phyloP scores from a whole-genome alignment of 1,140 invertebrate species.

The Bombus cullumanus region DNA sequence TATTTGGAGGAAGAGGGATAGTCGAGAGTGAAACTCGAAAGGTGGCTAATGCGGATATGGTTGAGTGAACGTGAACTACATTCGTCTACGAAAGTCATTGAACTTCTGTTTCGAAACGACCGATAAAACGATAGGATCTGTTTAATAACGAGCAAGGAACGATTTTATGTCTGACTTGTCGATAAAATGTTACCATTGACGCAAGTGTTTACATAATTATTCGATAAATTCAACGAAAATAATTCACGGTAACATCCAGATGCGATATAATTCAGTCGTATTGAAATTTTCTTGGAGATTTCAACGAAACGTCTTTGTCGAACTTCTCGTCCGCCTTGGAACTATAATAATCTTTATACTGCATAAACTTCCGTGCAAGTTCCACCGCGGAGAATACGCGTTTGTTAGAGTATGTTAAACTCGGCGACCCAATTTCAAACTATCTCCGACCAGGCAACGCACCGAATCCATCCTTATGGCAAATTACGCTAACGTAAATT shows the following conservation, averaged over 20 bases:
- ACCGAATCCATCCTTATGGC: neutral
- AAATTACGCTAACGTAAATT: constrained; percentile 9
- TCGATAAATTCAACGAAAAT: neutral
- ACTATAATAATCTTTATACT: neutral
- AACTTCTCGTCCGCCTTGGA: neutral
- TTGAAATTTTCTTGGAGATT: neutral
- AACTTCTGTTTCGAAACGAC: no score
- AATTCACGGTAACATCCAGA: neutral
- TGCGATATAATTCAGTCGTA: neutral
- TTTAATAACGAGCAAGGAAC: no score
- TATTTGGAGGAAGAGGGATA: neutral
- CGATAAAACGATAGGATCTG: no score
- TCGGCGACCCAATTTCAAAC: constrained; percentile 1
- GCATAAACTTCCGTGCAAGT: neutral
- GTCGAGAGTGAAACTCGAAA: neutral
- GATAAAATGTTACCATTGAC: no score
- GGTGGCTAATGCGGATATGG: neutral
- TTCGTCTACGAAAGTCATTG: no score
- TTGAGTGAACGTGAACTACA: rapidly evolving
- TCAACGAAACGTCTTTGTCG: no score
- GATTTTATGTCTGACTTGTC: no score
- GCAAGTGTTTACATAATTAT: no score
- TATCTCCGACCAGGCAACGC: neutral
- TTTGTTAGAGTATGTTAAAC: constrained; percentile 7
- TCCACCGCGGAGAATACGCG: neutral